Conservation (phyloP, 2,113 vertebrate species). For the Gracilinanus agilis region DNA sequence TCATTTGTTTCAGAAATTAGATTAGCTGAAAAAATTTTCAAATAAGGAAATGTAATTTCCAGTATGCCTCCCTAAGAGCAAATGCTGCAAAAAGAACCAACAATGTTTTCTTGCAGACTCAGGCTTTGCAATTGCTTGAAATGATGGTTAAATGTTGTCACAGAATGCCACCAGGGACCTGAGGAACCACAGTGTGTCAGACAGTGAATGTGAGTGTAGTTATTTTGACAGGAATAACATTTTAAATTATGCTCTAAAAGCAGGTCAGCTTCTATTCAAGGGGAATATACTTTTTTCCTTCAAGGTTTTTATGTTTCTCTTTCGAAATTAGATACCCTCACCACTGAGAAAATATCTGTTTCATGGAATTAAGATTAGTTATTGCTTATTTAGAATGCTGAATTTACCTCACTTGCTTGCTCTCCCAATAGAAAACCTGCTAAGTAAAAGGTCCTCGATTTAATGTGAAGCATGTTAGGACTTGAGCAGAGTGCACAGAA, state of each 20-base stretch:
- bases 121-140: conserved; percentile 30
- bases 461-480: neutral
- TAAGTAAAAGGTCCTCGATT: neutral
- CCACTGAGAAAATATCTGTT: neutral
- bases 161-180: neutral
- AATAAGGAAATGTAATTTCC: neutral
- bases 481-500: neutral
- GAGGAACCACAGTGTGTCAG: neutral
- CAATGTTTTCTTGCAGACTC: neutral
- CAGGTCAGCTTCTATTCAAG: conserved; percentile 2
- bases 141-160: neutral
- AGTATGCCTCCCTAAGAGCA: neutral
- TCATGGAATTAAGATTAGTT: neutral
- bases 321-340: neutral
- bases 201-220: neutral
- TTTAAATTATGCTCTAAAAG: neutral
- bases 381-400: neutral
- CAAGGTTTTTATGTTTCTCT: neutral
- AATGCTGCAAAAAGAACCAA: neutral
- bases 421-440: neutral
- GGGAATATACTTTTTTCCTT: neutral
- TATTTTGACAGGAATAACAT: fast-evolving
- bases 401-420: neutral
- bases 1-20: neutral
- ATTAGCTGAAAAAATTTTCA: neutral